Conservation (phyloP, 2,113 vertebrate species). For the Trichechus manatus region DNA sequence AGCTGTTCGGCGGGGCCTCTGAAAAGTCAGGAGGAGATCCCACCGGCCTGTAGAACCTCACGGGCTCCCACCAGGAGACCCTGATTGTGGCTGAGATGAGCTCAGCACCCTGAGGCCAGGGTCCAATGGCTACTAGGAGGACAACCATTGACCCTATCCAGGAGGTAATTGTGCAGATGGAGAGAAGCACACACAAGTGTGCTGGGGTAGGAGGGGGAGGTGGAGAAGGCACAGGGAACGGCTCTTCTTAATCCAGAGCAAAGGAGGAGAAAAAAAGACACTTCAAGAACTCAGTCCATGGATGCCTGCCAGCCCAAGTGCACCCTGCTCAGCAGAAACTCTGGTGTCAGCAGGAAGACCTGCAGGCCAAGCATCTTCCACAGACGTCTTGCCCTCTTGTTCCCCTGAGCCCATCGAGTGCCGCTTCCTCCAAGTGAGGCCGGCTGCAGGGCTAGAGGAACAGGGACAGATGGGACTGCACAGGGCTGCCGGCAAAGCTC, state of each 20-base stretch:
- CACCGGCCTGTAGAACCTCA: rapidly evolving
- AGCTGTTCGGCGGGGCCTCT: not conserved
- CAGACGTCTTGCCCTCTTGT: no score
- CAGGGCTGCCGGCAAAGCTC: not conserved
- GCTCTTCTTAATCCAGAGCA: not conserved
- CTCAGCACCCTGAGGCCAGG: not conserved
- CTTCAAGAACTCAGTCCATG: not conserved
- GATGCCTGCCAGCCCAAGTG: not conserved
- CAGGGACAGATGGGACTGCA: not conserved
- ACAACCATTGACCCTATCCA: not conserved
- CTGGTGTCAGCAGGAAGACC: constrained; percentile 51
- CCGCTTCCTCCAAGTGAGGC: not conserved
- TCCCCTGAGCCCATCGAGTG: not conserved
- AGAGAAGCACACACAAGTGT: no score
- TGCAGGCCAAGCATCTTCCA: not conserved
- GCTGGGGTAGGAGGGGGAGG: rapidly evolving
- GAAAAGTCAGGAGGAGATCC: not conserved
- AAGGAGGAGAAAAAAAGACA: not conserved
- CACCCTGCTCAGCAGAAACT: not conserved
- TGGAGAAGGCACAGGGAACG: not conserved
- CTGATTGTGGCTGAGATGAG: not conserved
- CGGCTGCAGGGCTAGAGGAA: not conserved
- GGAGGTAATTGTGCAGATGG: not conserved
- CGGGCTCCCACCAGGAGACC: rapidly evolving
- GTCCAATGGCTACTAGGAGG: not conserved